Evolutionary conservation across 2,797 vertebrate genomes (phyloP).

Genomic region (Coccyzus lansbergi): DNA sequence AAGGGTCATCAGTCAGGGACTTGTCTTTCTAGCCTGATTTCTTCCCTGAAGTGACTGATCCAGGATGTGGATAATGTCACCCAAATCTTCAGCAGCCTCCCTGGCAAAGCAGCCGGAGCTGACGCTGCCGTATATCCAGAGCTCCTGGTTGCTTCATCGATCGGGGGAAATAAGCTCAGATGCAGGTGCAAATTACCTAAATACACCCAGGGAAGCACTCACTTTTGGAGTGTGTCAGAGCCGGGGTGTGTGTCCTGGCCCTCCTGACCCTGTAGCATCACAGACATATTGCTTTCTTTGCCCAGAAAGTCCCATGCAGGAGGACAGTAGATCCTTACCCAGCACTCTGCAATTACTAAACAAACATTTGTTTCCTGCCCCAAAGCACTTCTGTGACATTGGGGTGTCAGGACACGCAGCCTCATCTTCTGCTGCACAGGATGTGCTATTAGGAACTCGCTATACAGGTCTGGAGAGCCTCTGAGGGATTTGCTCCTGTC

Average conservation of each 20-base stretch:
- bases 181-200: background rate
- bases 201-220: background rate
- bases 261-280: rapidly evolving
- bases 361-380: background rate
- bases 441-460: background rate
- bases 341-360: background rate
- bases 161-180: background rate
- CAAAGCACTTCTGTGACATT: background rate
- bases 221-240: background rate
- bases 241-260: rapidly evolving
- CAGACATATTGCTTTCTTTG: rapidly evolving
- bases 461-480: background rate
- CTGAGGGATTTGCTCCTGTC: background rate
- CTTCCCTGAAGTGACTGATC: background rate
- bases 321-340: background rate
- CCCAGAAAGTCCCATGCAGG: background rate
- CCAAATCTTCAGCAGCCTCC: background rate
- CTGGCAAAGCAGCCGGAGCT: background rate
- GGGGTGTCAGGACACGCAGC: background rate
- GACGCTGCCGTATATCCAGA: background rate
- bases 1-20: conserved; percentile 30
- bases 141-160: background rate
- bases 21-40: background rate
- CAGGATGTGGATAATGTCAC: background rate
- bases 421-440: background rate